These are phyloP conservation scores for Nothoprocta perdicaria DNA, from an alignment of 2,113 vertebrate species.

Conservation along the genomic window DNA sequence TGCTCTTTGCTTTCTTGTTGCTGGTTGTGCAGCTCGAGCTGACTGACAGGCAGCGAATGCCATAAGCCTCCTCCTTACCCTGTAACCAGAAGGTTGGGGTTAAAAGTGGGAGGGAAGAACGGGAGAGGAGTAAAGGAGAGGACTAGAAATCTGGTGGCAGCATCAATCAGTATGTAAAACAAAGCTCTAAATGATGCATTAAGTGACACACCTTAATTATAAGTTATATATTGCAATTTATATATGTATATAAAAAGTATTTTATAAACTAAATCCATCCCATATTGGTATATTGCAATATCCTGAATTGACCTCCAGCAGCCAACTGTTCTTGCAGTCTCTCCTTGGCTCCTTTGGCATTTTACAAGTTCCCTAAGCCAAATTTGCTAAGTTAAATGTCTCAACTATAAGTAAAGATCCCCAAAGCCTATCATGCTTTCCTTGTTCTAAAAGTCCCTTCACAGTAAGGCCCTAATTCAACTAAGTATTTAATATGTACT, in stretches of 20 bases:
- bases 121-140: not conserved
- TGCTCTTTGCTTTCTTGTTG: not conserved
- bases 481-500: constrained; percentile 52
- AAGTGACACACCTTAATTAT: not conserved
- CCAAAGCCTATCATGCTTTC: constrained; percentile 48
- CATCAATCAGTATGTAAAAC: not conserved
- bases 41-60: constrained; percentile 46
- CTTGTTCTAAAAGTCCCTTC: constrained; percentile 40
- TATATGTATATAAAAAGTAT: not conserved
- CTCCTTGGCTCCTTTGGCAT: constrained; percentile 50
- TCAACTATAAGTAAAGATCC: constrained; percentile 67
- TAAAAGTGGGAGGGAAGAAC: constrained; percentile 28
- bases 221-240: constrained; percentile 1
- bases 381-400: constrained; percentile 55
- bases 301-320: constrained; percentile 56
- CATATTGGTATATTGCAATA: constrained; percentile 14
- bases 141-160: not conserved
- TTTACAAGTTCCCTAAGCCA: constrained; percentile 41
- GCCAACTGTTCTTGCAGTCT: constrained; percentile 59
- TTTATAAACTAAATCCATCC: not conserved
- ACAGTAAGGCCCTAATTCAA: constrained; percentile 48
- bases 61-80: constrained; percentile 25
- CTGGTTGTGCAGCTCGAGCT: constrained; percentile 9
- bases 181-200: not conserved
- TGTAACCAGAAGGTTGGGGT: constrained; percentile 39